Evolutionary conservation across 2,797 vertebrate species (phyloP).

Genomic region (Falco naumanni): DNA sequence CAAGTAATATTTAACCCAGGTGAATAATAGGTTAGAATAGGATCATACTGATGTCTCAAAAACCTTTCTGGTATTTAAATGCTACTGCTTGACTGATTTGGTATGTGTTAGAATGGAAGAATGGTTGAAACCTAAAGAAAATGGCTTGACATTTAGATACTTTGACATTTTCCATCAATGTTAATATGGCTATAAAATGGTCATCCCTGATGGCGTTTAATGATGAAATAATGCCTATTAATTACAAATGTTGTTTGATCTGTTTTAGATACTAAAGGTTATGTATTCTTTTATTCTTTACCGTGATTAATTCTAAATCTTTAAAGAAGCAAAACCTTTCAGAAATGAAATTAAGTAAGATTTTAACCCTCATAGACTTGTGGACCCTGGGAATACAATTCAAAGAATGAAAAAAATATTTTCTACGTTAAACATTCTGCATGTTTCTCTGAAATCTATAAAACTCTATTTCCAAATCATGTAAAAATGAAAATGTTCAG

Average conservation of each 20-base stretch:
- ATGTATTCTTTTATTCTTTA: conserved; percentile 46
- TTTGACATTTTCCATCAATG: conserved; percentile 67
- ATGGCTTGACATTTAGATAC: conserved; percentile 68
- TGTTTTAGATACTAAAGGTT: conserved; percentile 70
- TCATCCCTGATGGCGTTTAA: conserved; percentile 56
- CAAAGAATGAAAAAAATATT: neutral
- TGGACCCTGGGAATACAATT: neutral
- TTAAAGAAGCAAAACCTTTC: conserved; percentile 39
- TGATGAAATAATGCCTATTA: conserved; percentile 58
- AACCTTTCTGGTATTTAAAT: neutral
- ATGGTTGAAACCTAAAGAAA: conserved; percentile 49
- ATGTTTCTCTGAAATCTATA: neutral
- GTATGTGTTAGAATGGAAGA: neutral
- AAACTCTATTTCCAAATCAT: neutral
- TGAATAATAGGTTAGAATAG: neutral
- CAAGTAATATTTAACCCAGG: neutral
- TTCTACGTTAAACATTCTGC: neutral
- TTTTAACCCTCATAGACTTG: conserved; percentile 27
- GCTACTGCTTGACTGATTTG: neutral
- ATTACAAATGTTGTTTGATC: conserved; percentile 68
- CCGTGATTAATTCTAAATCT: conserved; percentile 58
- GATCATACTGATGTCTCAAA: neutral
- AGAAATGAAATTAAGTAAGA: conserved; percentile 65
- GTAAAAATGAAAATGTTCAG: neutral
- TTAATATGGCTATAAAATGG: conserved; percentile 64